phyloP scores from a whole-genome alignment of 2,888 invertebrate genomes.

The Ganaspis brasiliensis region DNA sequence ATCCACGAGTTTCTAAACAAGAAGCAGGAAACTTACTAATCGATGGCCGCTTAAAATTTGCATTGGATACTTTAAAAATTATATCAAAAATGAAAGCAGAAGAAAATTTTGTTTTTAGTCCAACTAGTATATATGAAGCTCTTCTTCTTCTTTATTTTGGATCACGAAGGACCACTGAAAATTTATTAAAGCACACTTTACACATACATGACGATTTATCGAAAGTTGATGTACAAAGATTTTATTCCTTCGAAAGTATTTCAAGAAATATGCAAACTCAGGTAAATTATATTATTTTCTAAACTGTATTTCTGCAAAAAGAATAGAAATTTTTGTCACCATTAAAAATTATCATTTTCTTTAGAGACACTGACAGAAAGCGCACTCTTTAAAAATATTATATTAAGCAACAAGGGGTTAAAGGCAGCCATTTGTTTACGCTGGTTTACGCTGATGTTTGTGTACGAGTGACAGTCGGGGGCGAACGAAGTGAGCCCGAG shows the following conservation, averaged over 20 bases:
- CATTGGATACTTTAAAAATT: constrained; percentile 86
- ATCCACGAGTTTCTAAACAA: constrained; percentile 70
- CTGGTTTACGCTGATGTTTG: no score
- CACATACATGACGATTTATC: constrained; percentile 83
- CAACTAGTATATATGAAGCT: constrained; percentile 92
- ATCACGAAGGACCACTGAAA: constrained; percentile 87
- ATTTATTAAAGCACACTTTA: constrained; percentile 84
- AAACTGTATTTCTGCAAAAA: no score
- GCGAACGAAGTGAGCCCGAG: no score
- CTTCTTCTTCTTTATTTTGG: constrained; percentile 90
- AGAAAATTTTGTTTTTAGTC: constrained; percentile 93
- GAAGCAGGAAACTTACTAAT: constrained; percentile 81
- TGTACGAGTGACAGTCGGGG: no score
- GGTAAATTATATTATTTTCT: no score
- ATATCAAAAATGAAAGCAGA: constrained; percentile 85
- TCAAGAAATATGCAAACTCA: background rate
- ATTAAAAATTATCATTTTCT: no score
- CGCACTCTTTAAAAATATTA: no score
- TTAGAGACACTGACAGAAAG: no score
- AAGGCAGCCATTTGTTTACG: no score
- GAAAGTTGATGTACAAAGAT: constrained; percentile 88
- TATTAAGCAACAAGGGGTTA: no score
- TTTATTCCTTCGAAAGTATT: constrained; percentile 88
- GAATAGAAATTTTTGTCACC: no score
- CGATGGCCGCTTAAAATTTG: constrained; percentile 86